These are phyloP conservation scores for Drosophila peninsularis DNA, from an alignment of 2,888 invertebrate genomes.

Conservation along the genomic window DNA sequence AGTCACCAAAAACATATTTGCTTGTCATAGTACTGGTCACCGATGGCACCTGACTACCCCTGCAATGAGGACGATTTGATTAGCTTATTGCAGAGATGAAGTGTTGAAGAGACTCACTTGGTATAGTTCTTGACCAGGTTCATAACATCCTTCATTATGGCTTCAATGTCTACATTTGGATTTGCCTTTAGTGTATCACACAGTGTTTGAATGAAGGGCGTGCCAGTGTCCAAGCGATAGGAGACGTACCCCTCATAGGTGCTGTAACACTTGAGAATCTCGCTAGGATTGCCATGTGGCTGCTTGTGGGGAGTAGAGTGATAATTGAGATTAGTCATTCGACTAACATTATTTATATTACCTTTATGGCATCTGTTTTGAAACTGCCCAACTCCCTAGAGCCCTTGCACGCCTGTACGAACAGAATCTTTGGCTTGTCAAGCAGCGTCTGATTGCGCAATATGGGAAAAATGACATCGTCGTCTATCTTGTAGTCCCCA, in stretches of 20 bases:
- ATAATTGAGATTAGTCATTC: neutral
- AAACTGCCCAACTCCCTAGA: slow-evolving; percentile 69
- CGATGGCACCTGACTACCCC: slow-evolving; percentile 82
- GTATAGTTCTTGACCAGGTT: slow-evolving; percentile 47
- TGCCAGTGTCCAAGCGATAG: slow-evolving; percentile 80
- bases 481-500: slow-evolving; percentile 80
- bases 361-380: slow-evolving; percentile 73
- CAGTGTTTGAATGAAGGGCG: slow-evolving; percentile 82
- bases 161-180: slow-evolving; percentile 67
- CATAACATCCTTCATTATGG: slow-evolving; percentile 80
- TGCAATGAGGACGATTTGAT: slow-evolving; percentile 28
- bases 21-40: slow-evolving; percentile 81
- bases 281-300: slow-evolving; percentile 75
- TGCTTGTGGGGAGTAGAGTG: slow-evolving; percentile 3
- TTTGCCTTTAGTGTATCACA: slow-evolving; percentile 71
- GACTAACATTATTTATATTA: neutral
- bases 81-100: neutral
- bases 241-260: slow-evolving; percentile 84
- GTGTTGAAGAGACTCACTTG: slow-evolving; percentile 54
- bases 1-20: slow-evolving; percentile 82
- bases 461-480: slow-evolving; percentile 81
- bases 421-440: slow-evolving; percentile 83
- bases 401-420: slow-evolving; percentile 84
- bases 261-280: slow-evolving; percentile 84
- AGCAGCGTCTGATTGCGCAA: slow-evolving; percentile 78